Evolutionary conservation across 2,797 vertebrate genomes (phyloP).

Genomic region (Chrosomus eos): DNA sequence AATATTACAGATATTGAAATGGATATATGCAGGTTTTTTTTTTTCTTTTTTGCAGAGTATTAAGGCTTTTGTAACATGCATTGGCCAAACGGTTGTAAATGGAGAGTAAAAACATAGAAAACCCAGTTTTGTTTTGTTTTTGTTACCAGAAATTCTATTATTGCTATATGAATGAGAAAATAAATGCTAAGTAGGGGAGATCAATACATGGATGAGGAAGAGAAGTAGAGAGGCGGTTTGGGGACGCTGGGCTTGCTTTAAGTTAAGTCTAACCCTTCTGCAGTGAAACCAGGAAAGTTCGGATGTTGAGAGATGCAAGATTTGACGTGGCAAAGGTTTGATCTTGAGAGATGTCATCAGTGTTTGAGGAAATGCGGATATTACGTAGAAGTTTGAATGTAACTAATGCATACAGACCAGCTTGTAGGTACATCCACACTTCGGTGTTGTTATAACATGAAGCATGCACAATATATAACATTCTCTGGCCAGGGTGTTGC

Average conservation of each 20-base stretch:
- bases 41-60: not conserved
- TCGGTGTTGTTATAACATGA: not conserved
- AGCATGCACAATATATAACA: not conserved
- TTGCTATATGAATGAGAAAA: not conserved
- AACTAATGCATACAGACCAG: not conserved
- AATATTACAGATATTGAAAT: not conserved
- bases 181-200: not conserved
- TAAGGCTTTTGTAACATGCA: not conserved
- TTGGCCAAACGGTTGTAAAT: not conserved
- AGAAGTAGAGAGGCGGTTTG: not conserved
- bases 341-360: not conserved
- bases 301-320: not conserved
- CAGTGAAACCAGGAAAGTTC: not conserved
- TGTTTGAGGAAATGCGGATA: not conserved
- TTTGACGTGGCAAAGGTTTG: conserved; percentile 6
- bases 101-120: not conserved
- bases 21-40: not conserved
- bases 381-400: not conserved
- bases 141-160: not conserved
- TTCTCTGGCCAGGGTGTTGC: not conserved
- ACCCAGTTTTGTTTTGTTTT: not conserved
- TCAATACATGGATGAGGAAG: not conserved
- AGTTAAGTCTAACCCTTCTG: not conserved
- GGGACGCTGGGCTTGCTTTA: not conserved
- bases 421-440: not conserved